Evolutionary conservation across 2,888 invertebrate species (phyloP).

Genomic region (Clostera curtula): DNA sequence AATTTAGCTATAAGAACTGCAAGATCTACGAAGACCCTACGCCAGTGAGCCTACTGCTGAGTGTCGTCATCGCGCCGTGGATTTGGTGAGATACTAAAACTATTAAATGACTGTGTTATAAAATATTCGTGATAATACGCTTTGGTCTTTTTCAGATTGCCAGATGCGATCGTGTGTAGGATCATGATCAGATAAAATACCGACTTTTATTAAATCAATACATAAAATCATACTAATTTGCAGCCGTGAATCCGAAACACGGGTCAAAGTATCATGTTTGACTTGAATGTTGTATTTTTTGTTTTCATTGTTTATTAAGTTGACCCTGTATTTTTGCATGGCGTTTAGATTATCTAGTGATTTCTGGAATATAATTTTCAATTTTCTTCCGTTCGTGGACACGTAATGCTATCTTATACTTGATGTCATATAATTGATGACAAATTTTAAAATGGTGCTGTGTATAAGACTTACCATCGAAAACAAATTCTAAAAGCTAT

Average conservation of each 20-base stretch:
- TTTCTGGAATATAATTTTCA: no score
- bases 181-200: slow-evolving; percentile 11
- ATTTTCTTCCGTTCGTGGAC: no score
- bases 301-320: slow-evolving; percentile 28
- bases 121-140: slow-evolving; percentile 46
- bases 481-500: no score
- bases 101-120: slow-evolving; percentile 15
- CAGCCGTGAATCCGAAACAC: slow-evolving; percentile 30
- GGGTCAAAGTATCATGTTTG: slow-evolving; percentile 57
- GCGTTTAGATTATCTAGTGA: slow-evolving; percentile 17
- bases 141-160: slow-evolving; percentile 65
- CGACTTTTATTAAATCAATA: no score
- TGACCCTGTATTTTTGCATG: slow-evolving; percentile 31
- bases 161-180: slow-evolving; percentile 18
- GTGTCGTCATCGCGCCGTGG: slow-evolving; percentile 25
- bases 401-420: no score
- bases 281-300: slow-evolving; percentile 25
- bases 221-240: no score
- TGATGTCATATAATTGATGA: no score
- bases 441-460: no score
- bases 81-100: slow-evolving; percentile 28
- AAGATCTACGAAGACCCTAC: slow-evolving; percentile 20
- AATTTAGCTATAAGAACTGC: slow-evolving; percentile 21
- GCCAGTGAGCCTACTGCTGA: background rate
- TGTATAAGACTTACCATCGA: no score